Conservation (phyloP, 2,797 vertebrate genomes). For the Otolemur crassicaudatus region DNA sequence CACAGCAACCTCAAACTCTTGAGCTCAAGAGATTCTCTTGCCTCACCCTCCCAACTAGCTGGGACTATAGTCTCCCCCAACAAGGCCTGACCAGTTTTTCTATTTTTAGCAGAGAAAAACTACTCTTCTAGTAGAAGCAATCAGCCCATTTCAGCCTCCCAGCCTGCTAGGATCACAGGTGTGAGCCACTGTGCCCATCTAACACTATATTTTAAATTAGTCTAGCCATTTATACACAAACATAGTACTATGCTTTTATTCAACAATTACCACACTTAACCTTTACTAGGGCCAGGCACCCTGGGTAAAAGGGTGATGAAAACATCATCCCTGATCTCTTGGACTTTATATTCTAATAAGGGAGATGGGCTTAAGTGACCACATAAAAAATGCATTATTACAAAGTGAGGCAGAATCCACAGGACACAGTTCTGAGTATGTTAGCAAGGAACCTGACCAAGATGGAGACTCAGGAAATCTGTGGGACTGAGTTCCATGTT, state of each 20-base stretch:
- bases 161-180: too few species aligned
- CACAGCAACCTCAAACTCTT: too few species aligned
- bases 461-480: background rate
- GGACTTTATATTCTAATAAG: background rate
- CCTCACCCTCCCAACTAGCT: too few species aligned
- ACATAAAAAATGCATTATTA: background rate
- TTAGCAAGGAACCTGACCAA: background rate
- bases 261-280: background rate
- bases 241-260: background rate
- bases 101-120: too few species aligned
- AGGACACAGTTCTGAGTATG: background rate
- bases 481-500: background rate
- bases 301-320: background rate
- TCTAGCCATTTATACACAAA: background rate
- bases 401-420: background rate
- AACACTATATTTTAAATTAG: background rate
- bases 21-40: too few species aligned
- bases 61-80: too few species aligned
- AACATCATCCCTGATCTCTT: background rate
- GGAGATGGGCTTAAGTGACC: background rate
- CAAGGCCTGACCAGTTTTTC: too few species aligned
- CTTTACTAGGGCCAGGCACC: background rate
- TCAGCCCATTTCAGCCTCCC: too few species aligned
- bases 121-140: too few species aligned
- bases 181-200: too few species aligned